Evolutionary conservation across 1,140 invertebrate genomes (phyloP).

Genomic region (Brachionus plicatilis): DNA sequence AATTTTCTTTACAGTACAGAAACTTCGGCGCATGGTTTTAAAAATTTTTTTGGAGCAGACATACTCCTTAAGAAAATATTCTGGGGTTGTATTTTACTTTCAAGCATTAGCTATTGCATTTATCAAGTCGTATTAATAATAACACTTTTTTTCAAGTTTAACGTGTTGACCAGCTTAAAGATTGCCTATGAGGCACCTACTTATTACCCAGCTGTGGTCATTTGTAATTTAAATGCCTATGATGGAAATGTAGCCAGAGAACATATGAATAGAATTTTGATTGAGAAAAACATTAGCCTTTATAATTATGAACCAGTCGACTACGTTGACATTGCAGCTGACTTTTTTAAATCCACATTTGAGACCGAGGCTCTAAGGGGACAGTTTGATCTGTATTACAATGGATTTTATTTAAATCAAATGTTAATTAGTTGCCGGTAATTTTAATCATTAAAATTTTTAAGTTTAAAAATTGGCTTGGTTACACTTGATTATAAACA

Average conservation of each 20-base stretch:
- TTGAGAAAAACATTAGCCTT: not conserved
- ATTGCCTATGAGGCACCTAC: not conserved
- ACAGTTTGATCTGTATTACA: not conserved
- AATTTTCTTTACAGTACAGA: not conserved
- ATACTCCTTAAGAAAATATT: not conserved
- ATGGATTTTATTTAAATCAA: slow-evolving; percentile 20
- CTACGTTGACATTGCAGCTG: not conserved
- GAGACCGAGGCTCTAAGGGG: not conserved
- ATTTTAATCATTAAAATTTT: too few species aligned
- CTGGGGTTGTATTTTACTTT: not conserved
- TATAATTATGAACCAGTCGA: not conserved
- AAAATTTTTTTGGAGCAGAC: not conserved
- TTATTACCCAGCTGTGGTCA: not conserved
- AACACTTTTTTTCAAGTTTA: not conserved
- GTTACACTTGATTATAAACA: too few species aligned
- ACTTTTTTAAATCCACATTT: not conserved
- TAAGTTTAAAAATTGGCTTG: too few species aligned
- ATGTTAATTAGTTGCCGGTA: slow-evolving; percentile 29
- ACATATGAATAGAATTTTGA: not conserved
- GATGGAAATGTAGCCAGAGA: not conserved
- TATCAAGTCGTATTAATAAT: not conserved
- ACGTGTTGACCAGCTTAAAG: not conserved
- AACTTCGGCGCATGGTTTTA: not conserved
- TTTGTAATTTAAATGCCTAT: slow-evolving; percentile 12
- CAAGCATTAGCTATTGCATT: not conserved